Evolutionary conservation across 2,797 vertebrate species (phyloP), one percentile per base, ranked within the genome.

Genomic region (Danio kyathit): DNA sequence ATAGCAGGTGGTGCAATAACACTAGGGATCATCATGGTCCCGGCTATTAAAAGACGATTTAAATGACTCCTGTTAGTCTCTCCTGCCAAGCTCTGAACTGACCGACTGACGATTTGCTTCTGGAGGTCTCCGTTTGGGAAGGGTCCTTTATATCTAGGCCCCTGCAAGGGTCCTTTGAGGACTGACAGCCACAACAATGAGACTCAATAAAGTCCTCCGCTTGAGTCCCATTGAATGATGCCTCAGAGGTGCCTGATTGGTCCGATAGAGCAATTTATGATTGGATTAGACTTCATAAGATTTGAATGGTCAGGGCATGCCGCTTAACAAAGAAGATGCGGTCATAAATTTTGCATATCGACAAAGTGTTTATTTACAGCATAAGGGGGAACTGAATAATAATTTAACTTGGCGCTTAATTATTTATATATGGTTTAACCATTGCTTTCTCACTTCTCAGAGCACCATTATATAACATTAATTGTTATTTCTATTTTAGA

Each of bases 251-350:
- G 81, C 89, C 94, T 93, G 95, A 98, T 99, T 99, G 97, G 97
- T 92, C 89, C 87, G 88, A 88, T 87, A 90, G 91, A 88, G 93
- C 96, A 96, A 96, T 97, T 97, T 96, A 96, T 96, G 97, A 98
- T 97, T 96, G 96, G 96, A 98, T 98, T 96, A 96, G 95, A 95
- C 96, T 96, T 96, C 95, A 96, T 96, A 96, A 97, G 95, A 93
- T 94, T 92, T 93, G 90, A 87, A 89, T 85, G 87, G 93, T 96
- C 95, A 96, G 96, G 94, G 93, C 93, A 87, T 87, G 60, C 87
- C 86, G 59, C 86, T 83, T 87, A 89, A 96, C 96, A 97, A 97
- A 97, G 91, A 92, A 91, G 88, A 86, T 90, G 89, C 89, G 89
- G 92, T 94, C 95, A 96, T 96, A 94, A 94, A 90, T 96, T 96